A percentile compares a stretch with the other conserved stretches of the same genome.
Conservation (phyloP, 2,888 invertebrate genomes). For the Melieria picta region DNA sequence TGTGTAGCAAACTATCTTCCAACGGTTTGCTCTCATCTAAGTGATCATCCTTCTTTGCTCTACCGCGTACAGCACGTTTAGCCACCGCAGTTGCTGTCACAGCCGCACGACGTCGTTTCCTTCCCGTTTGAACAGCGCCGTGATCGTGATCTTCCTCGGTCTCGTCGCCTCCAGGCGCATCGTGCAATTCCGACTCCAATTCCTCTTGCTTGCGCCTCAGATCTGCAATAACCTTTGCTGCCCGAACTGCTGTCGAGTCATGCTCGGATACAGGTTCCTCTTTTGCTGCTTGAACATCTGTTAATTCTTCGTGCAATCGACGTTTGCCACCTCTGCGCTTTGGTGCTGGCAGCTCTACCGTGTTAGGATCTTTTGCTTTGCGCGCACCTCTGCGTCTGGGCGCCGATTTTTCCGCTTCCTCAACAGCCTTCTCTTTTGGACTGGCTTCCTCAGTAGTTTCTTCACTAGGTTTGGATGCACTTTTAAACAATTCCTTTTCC, state of each 20-base stretch:
- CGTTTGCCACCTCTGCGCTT: constrained; percentile 4
- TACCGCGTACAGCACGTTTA: neutral
- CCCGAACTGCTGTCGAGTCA: too few species aligned
- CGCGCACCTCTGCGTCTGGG: neutral
- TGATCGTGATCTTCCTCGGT: neutral
- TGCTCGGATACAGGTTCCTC: too few species aligned
- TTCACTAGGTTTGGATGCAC: neutral
- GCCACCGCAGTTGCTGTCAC: neutral
- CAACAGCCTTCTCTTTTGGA: neutral
- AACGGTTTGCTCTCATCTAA: constrained; percentile 21
- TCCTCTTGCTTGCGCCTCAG: neutral
- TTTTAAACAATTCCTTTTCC: too few species aligned
- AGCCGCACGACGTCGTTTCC: neutral
- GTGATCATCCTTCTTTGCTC: neutral
- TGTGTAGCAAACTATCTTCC: neutral
- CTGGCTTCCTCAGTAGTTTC: neutral
- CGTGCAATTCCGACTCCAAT: neutral
- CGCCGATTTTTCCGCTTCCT: neutral
- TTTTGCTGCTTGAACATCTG: too few species aligned
- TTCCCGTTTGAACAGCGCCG: neutral
- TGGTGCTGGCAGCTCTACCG: constrained; percentile 2
- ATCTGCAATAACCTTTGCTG: neutral
- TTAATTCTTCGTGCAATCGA: constrained; percentile 1
- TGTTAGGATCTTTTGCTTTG: neutral
- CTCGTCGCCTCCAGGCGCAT: neutral